Evolutionary conservation across 1,140 invertebrate species (phyloP).

Genomic region (Drosophila athabasca): DNA sequence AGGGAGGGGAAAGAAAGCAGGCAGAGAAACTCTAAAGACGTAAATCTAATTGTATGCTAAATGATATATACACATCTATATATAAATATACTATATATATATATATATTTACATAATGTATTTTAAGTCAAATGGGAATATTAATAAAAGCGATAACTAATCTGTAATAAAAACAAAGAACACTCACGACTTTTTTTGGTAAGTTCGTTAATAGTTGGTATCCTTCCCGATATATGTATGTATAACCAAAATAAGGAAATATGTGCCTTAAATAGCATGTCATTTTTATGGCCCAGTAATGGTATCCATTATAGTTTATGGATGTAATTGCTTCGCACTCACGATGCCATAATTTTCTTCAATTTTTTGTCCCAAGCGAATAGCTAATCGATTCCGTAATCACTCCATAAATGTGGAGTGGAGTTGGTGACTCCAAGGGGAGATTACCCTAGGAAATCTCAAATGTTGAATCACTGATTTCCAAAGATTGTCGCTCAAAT

Average conservation of each 20-base stretch:
- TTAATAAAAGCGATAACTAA: slow-evolving; percentile 77
- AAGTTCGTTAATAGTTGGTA: not conserved
- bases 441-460: too few species aligned
- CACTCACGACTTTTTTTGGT: not conserved
- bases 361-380: not conserved
- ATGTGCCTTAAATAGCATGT: too few species aligned
- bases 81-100: slow-evolving; percentile 68
- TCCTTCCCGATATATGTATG: too few species aligned
- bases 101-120: slow-evolving; percentile 72
- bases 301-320: slow-evolving; percentile 1
- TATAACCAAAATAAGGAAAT: too few species aligned
- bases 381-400: slow-evolving; percentile 1
- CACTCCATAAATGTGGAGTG: too few species aligned
- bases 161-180: slow-evolving; percentile 46
- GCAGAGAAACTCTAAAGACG: slow-evolving; percentile 77
- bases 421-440: too few species aligned
- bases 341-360: slow-evolving; percentile 3
- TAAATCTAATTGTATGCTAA: slow-evolving; percentile 78
- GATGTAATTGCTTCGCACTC: slow-evolving; percentile 24
- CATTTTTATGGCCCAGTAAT: slow-evolving; percentile 5
- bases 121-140: slow-evolving; percentile 77
- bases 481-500: too few species aligned
- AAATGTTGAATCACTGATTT: too few species aligned
- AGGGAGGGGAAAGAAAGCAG: slow-evolving; percentile 66
- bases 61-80: slow-evolving; percentile 59